Evolutionary conservation across 2,797 vertebrate species (phyloP).

Genomic region (Pangasius mekongensis): DNA sequence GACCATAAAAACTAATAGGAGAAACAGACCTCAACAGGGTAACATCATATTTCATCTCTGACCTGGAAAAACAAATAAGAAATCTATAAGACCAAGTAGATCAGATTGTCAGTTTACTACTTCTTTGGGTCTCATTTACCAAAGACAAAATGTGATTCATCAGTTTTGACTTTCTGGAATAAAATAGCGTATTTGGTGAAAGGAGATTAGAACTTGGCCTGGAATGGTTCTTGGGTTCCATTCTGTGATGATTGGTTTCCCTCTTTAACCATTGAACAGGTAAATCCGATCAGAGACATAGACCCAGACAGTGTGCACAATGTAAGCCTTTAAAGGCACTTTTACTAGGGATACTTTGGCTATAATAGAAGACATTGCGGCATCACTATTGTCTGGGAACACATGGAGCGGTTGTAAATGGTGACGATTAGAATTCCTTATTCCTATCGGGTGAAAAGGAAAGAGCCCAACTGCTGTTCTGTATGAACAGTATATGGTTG

Average conservation of each 20-base stretch:
- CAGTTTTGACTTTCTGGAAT: conserved; percentile 31
- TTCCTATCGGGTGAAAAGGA: conserved; percentile 1
- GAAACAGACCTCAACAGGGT: conserved; percentile 60
- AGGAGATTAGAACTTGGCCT: not conserved
- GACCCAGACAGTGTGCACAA: conserved; percentile 10
- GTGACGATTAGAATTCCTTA: not conserved
- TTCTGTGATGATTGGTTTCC: conserved; percentile 14
- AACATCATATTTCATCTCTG: conserved; percentile 61
- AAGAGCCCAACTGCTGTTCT: not conserved
- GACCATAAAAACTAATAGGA: conserved; percentile 65
- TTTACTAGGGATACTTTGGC: not conserved
- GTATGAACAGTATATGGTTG: conserved; percentile 19
- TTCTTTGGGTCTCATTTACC: conserved; percentile 11
- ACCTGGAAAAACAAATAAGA: conserved; percentile 58
- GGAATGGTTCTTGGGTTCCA: not conserved
- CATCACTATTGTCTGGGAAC: not conserved
- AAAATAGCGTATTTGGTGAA: not conserved
- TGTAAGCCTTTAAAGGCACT: not conserved
- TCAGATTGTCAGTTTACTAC: conserved; percentile 44
- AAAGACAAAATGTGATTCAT: conserved; percentile 12
- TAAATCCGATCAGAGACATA: conserved; percentile 36
- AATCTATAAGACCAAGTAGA: conserved; percentile 41
- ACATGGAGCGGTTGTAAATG: not conserved
- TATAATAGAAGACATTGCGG: not conserved
- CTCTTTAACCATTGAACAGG: conserved; percentile 1